Percentiles rank a stretch among this genome's conserved stretches.
Evolutionary conservation across 2,888 invertebrate genomes (phyloP).

Genomic region (Leucozona laternaria): DNA sequence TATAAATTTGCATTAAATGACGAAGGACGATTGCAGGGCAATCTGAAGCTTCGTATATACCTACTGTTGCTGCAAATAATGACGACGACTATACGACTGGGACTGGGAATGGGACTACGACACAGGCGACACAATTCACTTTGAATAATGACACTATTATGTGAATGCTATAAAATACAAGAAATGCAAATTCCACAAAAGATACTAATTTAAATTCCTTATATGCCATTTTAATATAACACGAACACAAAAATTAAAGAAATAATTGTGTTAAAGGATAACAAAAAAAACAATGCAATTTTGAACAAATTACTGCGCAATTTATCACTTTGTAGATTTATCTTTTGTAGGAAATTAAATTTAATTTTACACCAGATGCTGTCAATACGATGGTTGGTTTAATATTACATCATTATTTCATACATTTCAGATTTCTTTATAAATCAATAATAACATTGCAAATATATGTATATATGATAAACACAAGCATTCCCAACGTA

Average conservation of each 20-base stretch:
- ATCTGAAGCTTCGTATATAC: constrained; percentile 20
- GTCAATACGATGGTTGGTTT: background rate
- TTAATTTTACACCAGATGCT: constrained; percentile 9
- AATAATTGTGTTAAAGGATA: background rate
- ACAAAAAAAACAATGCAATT: constrained; percentile 15
- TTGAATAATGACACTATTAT: constrained; percentile 64
- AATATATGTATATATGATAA: background rate
- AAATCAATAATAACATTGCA: constrained; percentile 14
- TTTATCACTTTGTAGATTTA: constrained; percentile 15
- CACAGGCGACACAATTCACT: constrained; percentile 63
- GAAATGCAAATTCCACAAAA: constrained; percentile 62
- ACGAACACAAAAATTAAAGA: background rate
- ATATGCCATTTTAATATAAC: constrained; percentile 21
- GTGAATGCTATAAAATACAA: constrained; percentile 47
- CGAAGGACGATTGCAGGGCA: constrained; percentile 62
- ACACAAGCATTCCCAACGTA: background rate
- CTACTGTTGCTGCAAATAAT: constrained; percentile 23
- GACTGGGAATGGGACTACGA: background rate
- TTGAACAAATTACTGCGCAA: constrained; percentile 9
- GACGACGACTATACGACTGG: constrained; percentile 3
- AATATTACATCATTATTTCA: background rate
- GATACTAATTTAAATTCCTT: constrained; percentile 31
- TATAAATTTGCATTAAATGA: constrained; percentile 73
- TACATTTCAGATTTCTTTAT: background rate
- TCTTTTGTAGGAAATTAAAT: constrained; percentile 16